Evolutionary conservation across 2,797 vertebrate species (phyloP).

Genomic region (Pseudochirops corinnae): DNA sequence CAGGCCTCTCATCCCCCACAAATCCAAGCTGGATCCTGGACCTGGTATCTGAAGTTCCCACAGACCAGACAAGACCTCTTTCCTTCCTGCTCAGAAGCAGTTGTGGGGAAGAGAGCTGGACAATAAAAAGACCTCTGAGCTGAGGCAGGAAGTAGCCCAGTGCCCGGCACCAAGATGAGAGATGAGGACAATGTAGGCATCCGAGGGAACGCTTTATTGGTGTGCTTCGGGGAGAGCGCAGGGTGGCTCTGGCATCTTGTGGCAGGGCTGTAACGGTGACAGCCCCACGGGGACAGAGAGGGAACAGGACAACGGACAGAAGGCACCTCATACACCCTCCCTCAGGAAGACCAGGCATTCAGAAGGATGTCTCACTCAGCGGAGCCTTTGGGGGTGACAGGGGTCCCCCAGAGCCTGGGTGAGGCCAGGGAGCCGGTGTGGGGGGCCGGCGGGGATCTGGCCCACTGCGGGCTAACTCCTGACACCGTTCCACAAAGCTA

Average conservation of each 20-base stretch:
- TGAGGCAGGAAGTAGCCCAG: not conserved
- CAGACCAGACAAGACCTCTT: not conserved
- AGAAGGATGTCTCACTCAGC: constrained; percentile 94
- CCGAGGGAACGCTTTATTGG: constrained; percentile 67
- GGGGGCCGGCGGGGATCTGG: constrained; percentile 72
- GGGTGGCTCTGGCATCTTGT: constrained; percentile 56
- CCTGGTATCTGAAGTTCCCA: not conserved
- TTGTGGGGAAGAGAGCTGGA: not conserved
- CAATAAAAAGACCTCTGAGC: not conserved
- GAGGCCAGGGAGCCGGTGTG: constrained; percentile 66
- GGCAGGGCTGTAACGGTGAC: constrained; percentile 36
- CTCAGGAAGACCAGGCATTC: constrained; percentile 64
- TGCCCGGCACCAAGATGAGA: not conserved
- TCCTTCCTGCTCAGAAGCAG: not conserved
- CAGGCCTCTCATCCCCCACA: not conserved
- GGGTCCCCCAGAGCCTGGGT: constrained; percentile 62
- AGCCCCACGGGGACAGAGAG: constrained; percentile 35
- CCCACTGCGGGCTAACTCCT: constrained; percentile 88
- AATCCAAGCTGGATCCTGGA: not conserved
- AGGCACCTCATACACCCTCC: constrained; percentile 50
- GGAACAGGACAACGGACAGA: constrained; percentile 37
- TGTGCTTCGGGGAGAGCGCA: not conserved
- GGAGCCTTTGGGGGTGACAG: constrained; percentile 83
- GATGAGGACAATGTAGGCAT: not conserved
- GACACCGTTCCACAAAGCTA: constrained; percentile 92